Evolutionary conservation across 2,797 vertebrate species (phyloP).

Genomic region (Poeciliopsis turneri): DNA sequence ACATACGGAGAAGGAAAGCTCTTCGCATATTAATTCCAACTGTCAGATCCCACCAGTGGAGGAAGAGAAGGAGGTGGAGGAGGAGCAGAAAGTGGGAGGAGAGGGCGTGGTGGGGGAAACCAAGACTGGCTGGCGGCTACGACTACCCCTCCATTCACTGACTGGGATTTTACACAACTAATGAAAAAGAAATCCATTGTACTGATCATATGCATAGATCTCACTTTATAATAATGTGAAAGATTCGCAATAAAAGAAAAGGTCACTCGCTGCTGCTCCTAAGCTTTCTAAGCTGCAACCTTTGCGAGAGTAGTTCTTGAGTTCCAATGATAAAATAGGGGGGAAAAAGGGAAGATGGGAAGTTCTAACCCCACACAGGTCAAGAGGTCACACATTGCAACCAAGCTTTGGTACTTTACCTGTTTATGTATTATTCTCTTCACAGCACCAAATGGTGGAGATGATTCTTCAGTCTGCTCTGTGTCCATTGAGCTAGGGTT

Average conservation of each 20-base stretch:
- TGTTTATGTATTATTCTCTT: slow-evolving; percentile 23
- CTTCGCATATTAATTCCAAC: slow-evolving; percentile 93
- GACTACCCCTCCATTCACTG: slow-evolving; percentile 79
- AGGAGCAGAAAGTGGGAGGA: slow-evolving; percentile 63
- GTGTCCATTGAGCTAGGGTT: slow-evolving; percentile 29
- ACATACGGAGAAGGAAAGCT: slow-evolving; percentile 87
- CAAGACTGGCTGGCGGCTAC: slow-evolving; percentile 69
- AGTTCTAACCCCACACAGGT: slow-evolving; percentile 67
- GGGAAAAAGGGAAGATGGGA: slow-evolving; percentile 49
- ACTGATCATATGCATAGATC: slow-evolving; percentile 90
- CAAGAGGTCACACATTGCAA: slow-evolving; percentile 55
- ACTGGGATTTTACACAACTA: slow-evolving; percentile 93
- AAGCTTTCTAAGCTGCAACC: slow-evolving; percentile 97
- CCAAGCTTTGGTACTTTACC: slow-evolving; percentile 18
- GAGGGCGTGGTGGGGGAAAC: slow-evolving; percentile 40
- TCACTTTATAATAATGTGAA: slow-evolving; percentile 91
- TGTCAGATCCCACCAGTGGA: slow-evolving; percentile 76
- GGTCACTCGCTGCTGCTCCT: slow-evolving; percentile 91
- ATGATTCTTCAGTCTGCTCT: slow-evolving; percentile 25
- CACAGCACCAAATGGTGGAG: not conserved
- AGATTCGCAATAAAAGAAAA: slow-evolving; percentile 99
- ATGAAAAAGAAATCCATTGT: slow-evolving; percentile 89
- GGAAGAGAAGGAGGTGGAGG: slow-evolving; percentile 65
- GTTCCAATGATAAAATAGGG: slow-evolving; percentile 71
- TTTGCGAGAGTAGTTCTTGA: slow-evolving; percentile 88